phyloP scores from a whole-genome alignment of 2,888 invertebrate genomes.

The Apomyelois bistriatella region DNA sequence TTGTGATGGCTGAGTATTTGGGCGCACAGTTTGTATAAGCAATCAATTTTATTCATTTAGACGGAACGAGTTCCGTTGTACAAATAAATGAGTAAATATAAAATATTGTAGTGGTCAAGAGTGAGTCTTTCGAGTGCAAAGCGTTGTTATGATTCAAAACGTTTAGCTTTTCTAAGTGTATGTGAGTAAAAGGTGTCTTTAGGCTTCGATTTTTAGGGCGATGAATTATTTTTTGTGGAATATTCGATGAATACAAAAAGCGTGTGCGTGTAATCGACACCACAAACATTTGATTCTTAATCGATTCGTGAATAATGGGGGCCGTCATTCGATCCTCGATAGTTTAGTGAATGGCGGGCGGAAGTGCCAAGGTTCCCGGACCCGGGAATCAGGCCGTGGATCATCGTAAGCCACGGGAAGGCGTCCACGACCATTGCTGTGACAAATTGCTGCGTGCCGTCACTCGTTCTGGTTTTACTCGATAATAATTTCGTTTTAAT shows the following conservation, averaged over 20 bases:
- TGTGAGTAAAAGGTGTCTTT: conserved; percentile 19
- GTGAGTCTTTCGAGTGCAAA: conserved; percentile 36
- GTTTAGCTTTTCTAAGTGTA: conserved; percentile 34
- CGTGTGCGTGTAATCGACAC: conserved; percentile 64
- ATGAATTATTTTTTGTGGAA: conserved; percentile 10
- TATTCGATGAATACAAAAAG: conserved; percentile 10
- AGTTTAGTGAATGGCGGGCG: conserved; percentile 69
- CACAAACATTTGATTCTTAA: conserved; percentile 59
- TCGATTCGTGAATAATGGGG: conserved; percentile 70
- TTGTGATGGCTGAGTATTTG: conserved; percentile 77
- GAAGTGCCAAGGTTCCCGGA: conserved; percentile 45
- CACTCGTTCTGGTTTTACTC: conserved; percentile 53
- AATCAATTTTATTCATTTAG: conserved; percentile 80
- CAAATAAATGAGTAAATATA: conserved; percentile 70
- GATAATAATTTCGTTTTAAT: conserved; percentile 64
- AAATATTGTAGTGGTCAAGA: conserved; percentile 46
- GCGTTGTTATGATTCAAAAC: conserved; percentile 45
- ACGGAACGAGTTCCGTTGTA: conserved; percentile 66
- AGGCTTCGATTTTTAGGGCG: background rate
- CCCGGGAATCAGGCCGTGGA: conserved; percentile 16
- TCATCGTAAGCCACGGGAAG: conserved; percentile 33
- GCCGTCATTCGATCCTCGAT: conserved; percentile 61
- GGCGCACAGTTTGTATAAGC: conserved; percentile 79
- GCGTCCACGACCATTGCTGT: conserved; percentile 49
- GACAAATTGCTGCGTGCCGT: conserved; percentile 70